Base-by-base conservation (phyloP, 2,113 vertebrate species). In the Terrapene triunguis region DNA sequence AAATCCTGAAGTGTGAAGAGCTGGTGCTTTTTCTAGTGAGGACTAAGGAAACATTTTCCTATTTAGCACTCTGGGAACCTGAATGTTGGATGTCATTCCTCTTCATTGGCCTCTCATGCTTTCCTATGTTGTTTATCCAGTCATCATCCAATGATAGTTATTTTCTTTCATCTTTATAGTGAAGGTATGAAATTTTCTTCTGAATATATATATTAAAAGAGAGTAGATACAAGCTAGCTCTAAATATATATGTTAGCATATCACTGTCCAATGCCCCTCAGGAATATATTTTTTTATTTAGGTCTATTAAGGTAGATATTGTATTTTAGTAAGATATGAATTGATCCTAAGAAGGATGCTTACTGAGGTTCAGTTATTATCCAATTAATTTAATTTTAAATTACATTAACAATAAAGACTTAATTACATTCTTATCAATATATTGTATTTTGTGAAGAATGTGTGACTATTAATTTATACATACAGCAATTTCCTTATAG, bases 311-410 rank as follows among this genome's bases (percentile, higher is more conserved):
- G 4, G 80, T 96, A 96, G 96, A 95, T 97, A 97, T 96, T 94
- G n/a, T 93, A 94, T 97, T 95, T 59, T 95, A 98, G 97, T 97
- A 93, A 97, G 95, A 96, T 95, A 97, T 94, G 95, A 97, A 97
- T 96, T 96, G 97, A 97, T 98, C 96, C 91, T 90, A 91, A 94
- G 92, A 98, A 96, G 94, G 95, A 95, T 94, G 96, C 94, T 97
- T 98, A 97, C 87, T 96, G 95, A 98, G 96, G 95, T 96, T 97
- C 95, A 97, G 84, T 93, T 95, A 84, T 93, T 93, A 96, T 94
- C 93, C 96, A 98, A 98, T 98, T 98, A 97, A 96, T 98, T 98
- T 97, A 97, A 96, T 97, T 97, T 97, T 95, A 97, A 98, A 97
- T 97, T 97, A 97, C 97, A 98, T 90, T 72, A 32, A 95, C 96